Evolutionary conservation across 2,888 invertebrate genomes (phyloP), one percentile per base, ranked within the genome.

Genomic region (Pomacea canaliculata): DNA sequence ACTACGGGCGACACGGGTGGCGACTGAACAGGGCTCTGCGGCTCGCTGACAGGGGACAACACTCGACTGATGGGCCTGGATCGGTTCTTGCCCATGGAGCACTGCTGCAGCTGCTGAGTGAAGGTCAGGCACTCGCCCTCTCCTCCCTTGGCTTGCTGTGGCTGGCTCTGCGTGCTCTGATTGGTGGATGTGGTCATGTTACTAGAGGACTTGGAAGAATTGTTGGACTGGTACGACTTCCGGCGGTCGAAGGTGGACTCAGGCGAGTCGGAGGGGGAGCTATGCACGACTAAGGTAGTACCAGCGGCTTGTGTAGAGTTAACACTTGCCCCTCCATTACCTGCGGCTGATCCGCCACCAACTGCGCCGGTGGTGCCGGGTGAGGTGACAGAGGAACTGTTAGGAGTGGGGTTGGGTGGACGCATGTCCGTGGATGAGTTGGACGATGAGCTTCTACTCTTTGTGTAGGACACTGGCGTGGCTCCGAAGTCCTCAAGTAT

Each of bases 91-190:
- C 85, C 83, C 84, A 87, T 85, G 0, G 95, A 94, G 89, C 95
- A 95, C 81, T 96, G 94, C 82, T 97, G 97, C 73, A 97, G 93
- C 92, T 97, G 97, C 91, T 97, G 97, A 5, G 97, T 97, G 91
- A 97, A 97, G 71, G 97, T 96, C 87, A 97, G 70, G 76, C 87
- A 85, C 69, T 86, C 87, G 71, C 83, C 81, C 75, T 85, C 86
- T 68, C 80, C 77, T 27, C 10, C 56, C 16, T 51, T 37, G 69
- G 48, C 23, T 4, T 10, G 37, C 81, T 78, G 65, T 10, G 69
- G 76, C 81, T 80, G 7, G 71, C 79, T 78, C 48, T 80, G 80
- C 62, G 84, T 85, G 77, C 89, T 89, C 81, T 89, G 89, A 78
- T 90, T 90, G 62, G 90, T 94, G 0, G 94, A 94, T 62, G 85